Base-by-base conservation (phyloP, 2,797 vertebrate genomes). In the Naso thynnoides region DNA sequence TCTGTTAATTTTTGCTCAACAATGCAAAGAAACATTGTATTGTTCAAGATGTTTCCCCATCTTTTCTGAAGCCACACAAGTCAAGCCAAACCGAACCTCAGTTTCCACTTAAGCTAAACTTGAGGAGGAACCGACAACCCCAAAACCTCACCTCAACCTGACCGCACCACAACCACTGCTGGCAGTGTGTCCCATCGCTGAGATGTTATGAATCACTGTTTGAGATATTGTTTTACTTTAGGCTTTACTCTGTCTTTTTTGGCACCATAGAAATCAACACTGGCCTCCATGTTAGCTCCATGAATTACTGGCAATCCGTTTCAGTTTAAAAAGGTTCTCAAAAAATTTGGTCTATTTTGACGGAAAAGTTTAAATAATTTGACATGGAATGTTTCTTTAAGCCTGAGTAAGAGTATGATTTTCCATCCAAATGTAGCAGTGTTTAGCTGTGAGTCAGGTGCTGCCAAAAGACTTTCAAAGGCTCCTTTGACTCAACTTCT, bases 161-260 rank as follows among this genome's bases (percentile, higher is more conserved):
- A 91, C 89, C 86, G 26, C 86, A 76, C 47, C 48, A 50, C 74
- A 73, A 82, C 90, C 82, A 14, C 82, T 69, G 72, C 64, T 88
- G 87, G 78, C 86, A 71, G 65, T 15, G 47, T 1, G 1, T 63
- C 56, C 60, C 78, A 73, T 77, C 26, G 31, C 83, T 73, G 73
- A 85, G 75, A 90, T 85, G 72, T 76, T 78, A 66, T 82, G 85
- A 89, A 82, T 78, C 82, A 86, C 76, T 48, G 76, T 81, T 87
- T 78, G 64, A 86, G 72, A 90, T 86, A 87, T 87, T 87, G 85
- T 87, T 92, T 91, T 82, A 90, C 83, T 89, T 84, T 71, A 89
- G 84, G 75, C 85, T 83, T 85, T 64, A 45, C 74, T 83, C 67
- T 84, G 87, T 91, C 82, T 87, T 72, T 81, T 80, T 88, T 92